Evolutionary conservation across 2,888 invertebrate genomes (phyloP).

Genomic region (Acanthosoma haemorrhoidale): DNA sequence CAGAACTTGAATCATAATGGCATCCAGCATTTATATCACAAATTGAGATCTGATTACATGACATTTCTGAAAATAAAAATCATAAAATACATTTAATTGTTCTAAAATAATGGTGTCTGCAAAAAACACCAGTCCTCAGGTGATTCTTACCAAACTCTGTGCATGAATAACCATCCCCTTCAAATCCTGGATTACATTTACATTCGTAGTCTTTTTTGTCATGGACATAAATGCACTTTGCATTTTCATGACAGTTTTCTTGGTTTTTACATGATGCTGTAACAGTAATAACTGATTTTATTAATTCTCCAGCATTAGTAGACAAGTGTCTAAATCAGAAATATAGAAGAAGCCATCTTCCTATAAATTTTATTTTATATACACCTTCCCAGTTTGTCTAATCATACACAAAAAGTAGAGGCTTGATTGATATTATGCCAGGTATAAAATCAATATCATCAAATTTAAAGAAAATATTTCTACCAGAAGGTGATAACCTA

Average conservation of each 20-base stretch:
- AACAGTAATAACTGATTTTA: too few species aligned
- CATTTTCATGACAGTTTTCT: constrained; percentile 68
- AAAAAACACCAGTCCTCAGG: background rate
- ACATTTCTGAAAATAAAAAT: too few species aligned
- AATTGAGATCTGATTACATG: constrained; percentile 54
- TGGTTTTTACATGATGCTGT: constrained; percentile 63
- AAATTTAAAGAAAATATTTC: too few species aligned
- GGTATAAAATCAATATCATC: too few species aligned
- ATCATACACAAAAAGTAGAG: too few species aligned
- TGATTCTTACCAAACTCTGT: constrained; percentile 49
- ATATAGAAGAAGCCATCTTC: too few species aligned
- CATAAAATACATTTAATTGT: background rate
- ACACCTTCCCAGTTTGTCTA: too few species aligned
- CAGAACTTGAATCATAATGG: constrained; percentile 55
- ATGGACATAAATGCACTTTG: constrained; percentile 63
- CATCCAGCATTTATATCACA: constrained; percentile 82
- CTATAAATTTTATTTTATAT: too few species aligned
- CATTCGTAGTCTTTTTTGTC: constrained; percentile 54
- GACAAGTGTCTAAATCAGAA: too few species aligned
- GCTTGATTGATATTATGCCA: too few species aligned
- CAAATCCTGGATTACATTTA: constrained; percentile 74
- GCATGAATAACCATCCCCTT: constrained; percentile 77
- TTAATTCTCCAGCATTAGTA: too few species aligned
- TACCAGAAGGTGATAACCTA: too few species aligned
- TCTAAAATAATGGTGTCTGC: background rate